Evolutionary conservation across 2,797 vertebrate genomes (phyloP).

Genomic region (Synaphobranchus kaupii): DNA sequence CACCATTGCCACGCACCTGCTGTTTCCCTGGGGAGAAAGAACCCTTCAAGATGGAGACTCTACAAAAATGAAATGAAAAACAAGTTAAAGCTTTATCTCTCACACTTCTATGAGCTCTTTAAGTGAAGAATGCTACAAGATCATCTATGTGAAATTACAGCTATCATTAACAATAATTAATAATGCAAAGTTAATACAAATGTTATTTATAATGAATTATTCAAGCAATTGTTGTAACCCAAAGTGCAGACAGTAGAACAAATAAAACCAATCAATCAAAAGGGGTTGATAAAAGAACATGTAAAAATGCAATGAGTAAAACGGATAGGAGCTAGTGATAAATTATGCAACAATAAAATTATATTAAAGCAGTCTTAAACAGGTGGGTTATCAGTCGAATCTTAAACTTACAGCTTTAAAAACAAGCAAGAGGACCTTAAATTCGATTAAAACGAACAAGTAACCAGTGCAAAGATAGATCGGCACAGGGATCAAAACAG

Average conservation of each 20-base stretch:
- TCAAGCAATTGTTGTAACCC: not conserved
- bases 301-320: not conserved
- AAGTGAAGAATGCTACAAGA: not conserved
- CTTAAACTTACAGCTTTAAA: no score
- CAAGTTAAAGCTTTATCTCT: not conserved
- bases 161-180: not conserved
- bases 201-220: not conserved
- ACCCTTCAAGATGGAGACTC: constrained; percentile 55
- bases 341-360: not conserved
- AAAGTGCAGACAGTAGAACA: not conserved
- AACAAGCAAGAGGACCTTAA: not conserved
- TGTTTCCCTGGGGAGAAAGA: constrained; percentile 38
- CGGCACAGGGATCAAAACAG: not conserved
- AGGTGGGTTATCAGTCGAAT: no score
- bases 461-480: not conserved
- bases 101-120: not conserved
- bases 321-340: not conserved
- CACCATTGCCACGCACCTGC: constrained; percentile 36
- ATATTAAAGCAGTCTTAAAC: no score
- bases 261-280: not conserved
- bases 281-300: not conserved
- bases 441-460: not conserved
- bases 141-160: not conserved
- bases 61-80: constrained; percentile 39
- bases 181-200: not conserved